These are phyloP conservation scores for Rhagonycha lutea DNA, from an alignment of 2,888 invertebrate genomes.

Conservation along the genomic window DNA sequence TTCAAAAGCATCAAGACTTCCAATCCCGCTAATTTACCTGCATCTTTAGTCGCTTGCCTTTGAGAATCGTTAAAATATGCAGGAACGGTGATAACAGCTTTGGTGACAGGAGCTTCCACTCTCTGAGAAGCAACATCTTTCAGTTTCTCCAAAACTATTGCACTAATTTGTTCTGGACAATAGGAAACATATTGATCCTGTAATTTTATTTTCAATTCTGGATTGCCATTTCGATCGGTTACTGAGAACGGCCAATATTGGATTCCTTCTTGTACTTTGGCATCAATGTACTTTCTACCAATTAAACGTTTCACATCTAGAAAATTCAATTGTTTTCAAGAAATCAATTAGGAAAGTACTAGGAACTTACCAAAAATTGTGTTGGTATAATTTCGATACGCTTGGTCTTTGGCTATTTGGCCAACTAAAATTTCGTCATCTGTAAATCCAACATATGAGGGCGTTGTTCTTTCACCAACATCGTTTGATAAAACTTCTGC, in stretches of 20 bases:
- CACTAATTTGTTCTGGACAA: neutral
- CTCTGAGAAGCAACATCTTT: neutral
- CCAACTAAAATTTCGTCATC: conserved; percentile 96
- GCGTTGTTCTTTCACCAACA: conserved; percentile 97
- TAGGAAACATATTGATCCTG: neutral
- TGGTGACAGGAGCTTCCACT: neutral
- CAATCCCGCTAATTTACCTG: neutral
- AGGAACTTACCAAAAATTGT: conserved; percentile 90
- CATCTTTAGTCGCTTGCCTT: neutral
- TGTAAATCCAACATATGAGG: conserved; percentile 96
- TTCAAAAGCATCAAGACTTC: neutral
- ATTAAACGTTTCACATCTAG: conserved; percentile 74
- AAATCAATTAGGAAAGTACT: neutral
- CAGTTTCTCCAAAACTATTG: neutral
- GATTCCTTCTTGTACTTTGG: neutral
- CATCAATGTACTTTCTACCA: neutral
- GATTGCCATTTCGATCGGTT: neutral
- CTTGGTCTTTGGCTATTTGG: conserved; percentile 98
- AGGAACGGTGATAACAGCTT: neutral
- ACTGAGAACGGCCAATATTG: neutral
- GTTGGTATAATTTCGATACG: conserved; percentile 97
- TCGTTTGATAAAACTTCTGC: conserved; percentile 99
- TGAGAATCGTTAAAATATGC: neutral
- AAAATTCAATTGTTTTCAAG: conserved; percentile 48
- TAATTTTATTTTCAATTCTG: neutral